Evolutionary conservation across 2,113 vertebrate genomes (phyloP), one percentile per base, ranked within the genome.

Genomic region (Lophochroa leadbeateri): DNA sequence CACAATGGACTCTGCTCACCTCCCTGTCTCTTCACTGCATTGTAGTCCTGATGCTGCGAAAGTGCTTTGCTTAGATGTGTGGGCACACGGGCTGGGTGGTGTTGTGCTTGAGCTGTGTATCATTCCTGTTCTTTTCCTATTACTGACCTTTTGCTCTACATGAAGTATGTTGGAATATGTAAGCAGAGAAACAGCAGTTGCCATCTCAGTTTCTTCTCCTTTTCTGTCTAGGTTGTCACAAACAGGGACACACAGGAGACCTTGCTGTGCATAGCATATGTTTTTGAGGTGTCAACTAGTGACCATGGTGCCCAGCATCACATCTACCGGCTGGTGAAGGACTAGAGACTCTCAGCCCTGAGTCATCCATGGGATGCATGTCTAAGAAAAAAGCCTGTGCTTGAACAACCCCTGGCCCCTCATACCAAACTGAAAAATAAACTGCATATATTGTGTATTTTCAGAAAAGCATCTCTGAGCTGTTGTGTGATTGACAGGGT

Each of bases 221-320:
- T 96, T 94, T 94, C 53, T 96, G 50, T 53, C 35, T 98, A 99
- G 99, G 99, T 99, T 96, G 99, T 99, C 96, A 99, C 98, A 75
- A 99, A 99, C 98, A 98, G 99, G 94, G 99, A 99, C 97, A 99
- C 99, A 14, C 98, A 99, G 95, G 99, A 99, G 98, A 99, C 98
- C 17, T 96, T 99, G 97, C 98, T 99, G 83, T 99, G 99, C 94
- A 96, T 99, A 63, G 99, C 99, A 2, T 99, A 99, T 27, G 99
- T 99, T 92, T 99, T 99, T 18, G 99, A 99, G 96, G 99, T 99
- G 94, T 99, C 99, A 37, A 98, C 99, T 68, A 99, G 99, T 19
- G 99, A 99, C 94, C 99, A 99, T 0, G 99, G 99, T 18, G 99
- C 99, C 21, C 99, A 99, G 90, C 99, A 99, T 97, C 99, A 99